These are phyloP conservation scores for Sarcophilus harrisii DNA, from an alignment of 2,797 vertebrate genomes.

Conservation along the genomic window DNA sequence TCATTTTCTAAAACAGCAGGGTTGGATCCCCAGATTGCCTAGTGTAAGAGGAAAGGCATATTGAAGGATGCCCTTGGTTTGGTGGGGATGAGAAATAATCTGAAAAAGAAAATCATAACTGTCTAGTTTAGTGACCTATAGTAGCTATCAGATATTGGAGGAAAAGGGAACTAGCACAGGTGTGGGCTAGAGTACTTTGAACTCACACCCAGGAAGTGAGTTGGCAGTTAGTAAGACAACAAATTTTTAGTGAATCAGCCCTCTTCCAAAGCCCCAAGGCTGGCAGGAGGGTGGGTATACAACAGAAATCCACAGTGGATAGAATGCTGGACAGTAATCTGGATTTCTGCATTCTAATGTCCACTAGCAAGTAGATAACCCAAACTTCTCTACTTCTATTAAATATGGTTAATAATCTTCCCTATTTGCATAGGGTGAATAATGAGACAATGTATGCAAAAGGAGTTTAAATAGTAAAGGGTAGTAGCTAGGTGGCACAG, in stretches of 20 bases:
- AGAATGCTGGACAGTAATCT: neutral
- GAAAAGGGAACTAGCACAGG: neutral
- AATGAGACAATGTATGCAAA: neutral
- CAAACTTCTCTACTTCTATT: neutral
- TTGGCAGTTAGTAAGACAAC: constrained; percentile 43
- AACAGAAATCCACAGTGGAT: neutral
- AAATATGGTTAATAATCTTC: neutral
- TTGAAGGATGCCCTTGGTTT: neutral
- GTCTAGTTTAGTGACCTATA: neutral
- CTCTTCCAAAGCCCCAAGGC: neutral
- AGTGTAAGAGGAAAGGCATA: neutral
- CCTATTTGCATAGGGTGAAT: neutral
- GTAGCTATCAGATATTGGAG: neutral
- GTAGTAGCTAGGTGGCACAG: no score
- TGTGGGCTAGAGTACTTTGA: constrained; percentile 10
- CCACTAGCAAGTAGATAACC: neutral
- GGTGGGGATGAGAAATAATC: neutral
- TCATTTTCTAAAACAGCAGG: constrained; percentile 14
- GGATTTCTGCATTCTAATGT: neutral
- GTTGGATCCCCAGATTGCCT: neutral
- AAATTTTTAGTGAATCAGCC: constrained; percentile 50
- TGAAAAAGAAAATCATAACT: neutral
- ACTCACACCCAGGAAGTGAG: constrained; percentile 69
- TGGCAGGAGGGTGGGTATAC: neutral
- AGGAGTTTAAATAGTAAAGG: neutral